A percentile compares a stretch with the other conserved stretches of the same genome.
Evolutionary conservation across 2,113 vertebrate species (phyloP).

Genomic region (Dicrurus megarhynchus): DNA sequence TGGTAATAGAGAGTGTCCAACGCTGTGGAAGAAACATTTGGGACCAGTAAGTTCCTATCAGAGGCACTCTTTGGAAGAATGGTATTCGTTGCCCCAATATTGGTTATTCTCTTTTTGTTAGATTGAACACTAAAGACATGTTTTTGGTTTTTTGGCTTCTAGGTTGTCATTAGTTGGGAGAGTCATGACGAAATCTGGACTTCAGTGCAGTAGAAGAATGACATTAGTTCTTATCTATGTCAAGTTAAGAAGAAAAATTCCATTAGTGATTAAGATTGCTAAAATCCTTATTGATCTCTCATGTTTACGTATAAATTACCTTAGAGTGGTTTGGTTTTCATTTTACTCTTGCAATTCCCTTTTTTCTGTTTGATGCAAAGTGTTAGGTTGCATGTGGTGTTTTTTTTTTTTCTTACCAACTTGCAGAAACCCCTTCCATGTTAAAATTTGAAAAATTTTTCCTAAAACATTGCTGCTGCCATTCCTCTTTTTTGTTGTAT

Average conservation of each 20-base stretch:
- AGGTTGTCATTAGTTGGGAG: neutral
- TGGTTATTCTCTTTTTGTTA: neutral
- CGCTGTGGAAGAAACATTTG: neutral
- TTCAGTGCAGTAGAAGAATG: neutral
- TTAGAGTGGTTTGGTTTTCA: neutral
- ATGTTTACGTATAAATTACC: neutral
- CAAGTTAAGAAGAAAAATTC: neutral
- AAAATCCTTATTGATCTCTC: neutral
- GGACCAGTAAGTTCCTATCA: neutral
- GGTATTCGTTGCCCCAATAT: neutral
- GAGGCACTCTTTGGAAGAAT: neutral
- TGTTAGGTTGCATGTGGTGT: fast-evolving
- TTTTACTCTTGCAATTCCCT: neutral
- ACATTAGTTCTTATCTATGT: neutral
- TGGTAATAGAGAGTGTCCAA: neutral
- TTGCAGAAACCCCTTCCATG: neutral
- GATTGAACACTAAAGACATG: neutral
- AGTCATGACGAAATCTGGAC: neutral
- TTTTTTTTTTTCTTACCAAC: neutral
- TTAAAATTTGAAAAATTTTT: neutral
- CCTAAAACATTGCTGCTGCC: neutral
- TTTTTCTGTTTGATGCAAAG: neutral
- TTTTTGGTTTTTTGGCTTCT: neutral
- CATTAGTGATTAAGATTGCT: neutral
- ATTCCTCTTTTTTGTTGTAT: neutral